Conservation (phyloP, 1,140 invertebrate species). For the Achroia grisella region DNA sequence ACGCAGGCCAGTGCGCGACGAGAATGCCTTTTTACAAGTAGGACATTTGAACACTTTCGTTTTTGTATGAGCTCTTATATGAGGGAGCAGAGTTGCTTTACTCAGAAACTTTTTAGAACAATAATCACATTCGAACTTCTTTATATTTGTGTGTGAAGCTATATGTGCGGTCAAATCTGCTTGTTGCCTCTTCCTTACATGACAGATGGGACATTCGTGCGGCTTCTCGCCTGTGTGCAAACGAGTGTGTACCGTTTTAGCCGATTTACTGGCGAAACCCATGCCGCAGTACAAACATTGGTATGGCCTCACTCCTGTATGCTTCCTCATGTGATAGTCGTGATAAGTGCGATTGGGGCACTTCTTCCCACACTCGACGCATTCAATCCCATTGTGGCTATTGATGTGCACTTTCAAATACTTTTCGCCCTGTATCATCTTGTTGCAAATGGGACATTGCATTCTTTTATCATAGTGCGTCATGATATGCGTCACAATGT, state of each 20-base stretch:
- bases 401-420: not conserved
- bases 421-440: not conserved
- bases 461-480: not conserved
- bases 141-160: not conserved
- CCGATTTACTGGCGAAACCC: not conserved
- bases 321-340: not conserved
- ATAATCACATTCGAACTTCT: not conserved
- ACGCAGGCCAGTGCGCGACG: not conserved
- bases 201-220: not conserved
- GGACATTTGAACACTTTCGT: not conserved
- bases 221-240: not conserved
- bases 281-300: conserved; percentile 2
- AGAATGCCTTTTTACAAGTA: not conserved
- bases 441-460: not conserved
- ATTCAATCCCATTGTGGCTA: not conserved
- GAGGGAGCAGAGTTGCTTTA: not conserved
- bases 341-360: not conserved
- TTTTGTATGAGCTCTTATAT: not conserved
- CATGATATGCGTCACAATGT: not conserved
- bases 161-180: not conserved
- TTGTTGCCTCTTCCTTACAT: not conserved
- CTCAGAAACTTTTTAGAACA: not conserved
- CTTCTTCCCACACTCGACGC: not conserved
- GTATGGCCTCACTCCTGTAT: not conserved
- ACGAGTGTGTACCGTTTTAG: not conserved